Evolutionary conservation across 2,113 vertebrate genomes (phyloP).

Genomic region (Gadus chalcogrammus): DNA sequence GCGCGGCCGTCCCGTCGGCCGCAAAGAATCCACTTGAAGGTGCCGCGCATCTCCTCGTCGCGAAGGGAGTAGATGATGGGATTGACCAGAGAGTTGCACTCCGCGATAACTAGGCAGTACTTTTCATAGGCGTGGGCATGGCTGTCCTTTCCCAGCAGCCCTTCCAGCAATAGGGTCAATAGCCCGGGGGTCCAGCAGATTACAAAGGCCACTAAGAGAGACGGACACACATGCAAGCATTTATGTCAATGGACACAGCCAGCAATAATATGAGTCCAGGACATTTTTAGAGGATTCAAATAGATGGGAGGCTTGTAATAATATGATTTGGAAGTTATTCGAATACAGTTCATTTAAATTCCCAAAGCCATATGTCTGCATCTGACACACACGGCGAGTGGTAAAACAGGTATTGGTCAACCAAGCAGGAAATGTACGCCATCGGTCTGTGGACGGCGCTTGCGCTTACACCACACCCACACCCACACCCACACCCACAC

Average conservation of each 20-base stretch:
- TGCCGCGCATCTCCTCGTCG: conserved; percentile 85
- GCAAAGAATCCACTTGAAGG: conserved; percentile 86
- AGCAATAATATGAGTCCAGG: too few species aligned
- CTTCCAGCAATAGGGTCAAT: conserved; percentile 83
- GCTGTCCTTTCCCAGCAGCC: conserved; percentile 73
- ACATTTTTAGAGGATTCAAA: too few species aligned
- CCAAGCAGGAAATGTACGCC: too few species aligned
- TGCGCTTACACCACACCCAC: too few species aligned
- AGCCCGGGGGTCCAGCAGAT: conserved; percentile 92
- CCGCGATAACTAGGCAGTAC: conserved; percentile 84
- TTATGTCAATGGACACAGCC: too few species aligned
- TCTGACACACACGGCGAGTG: too few species aligned
- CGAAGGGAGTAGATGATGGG: conserved; percentile 87
- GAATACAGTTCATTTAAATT: too few species aligned
- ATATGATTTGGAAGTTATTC: too few species aligned
- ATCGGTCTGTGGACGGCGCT: too few species aligned
- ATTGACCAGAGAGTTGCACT: conserved; percentile 90
- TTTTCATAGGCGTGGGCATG: conserved; percentile 82
- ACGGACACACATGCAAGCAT: not conserved
- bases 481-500: not conserved
- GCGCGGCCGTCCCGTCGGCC: conserved; percentile 55
- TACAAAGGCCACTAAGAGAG: conserved; percentile 83
- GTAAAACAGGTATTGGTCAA: too few species aligned
- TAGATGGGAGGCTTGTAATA: too few species aligned
- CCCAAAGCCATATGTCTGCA: too few species aligned